Evolutionary conservation across 1,140 invertebrate species (phyloP).

Genomic region (Drosophila mauritiana): DNA sequence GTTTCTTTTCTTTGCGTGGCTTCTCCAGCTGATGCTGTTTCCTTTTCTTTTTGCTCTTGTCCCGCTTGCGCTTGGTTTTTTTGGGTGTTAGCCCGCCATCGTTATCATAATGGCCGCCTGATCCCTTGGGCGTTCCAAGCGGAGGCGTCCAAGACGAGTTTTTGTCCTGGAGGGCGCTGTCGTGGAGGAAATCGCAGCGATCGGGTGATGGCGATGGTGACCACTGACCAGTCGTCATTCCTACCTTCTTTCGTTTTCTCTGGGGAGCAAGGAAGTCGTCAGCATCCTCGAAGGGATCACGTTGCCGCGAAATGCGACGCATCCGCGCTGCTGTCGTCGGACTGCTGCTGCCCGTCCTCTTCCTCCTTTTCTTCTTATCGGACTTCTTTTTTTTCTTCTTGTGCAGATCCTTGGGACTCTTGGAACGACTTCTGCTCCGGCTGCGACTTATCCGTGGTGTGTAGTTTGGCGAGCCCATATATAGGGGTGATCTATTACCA

Average conservation of each 20-base stretch:
- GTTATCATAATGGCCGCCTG: constrained; percentile 45
- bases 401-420: constrained; percentile 47
- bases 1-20: constrained; percentile 87
- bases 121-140: constrained; percentile 84
- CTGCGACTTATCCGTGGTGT: constrained; percentile 70
- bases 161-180: constrained; percentile 45
- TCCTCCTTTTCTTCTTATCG: constrained; percentile 74
- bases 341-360: constrained; percentile 60
- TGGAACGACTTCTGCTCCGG: constrained; percentile 55
- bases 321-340: constrained; percentile 48
- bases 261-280: constrained; percentile 64
- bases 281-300: constrained; percentile 68
- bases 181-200: constrained; percentile 37
- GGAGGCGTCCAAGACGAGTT: constrained; percentile 79
- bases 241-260: constrained; percentile 54
- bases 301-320: constrained; percentile 68
- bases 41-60: constrained; percentile 81
- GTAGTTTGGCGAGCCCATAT: constrained; percentile 62
- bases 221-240: constrained; percentile 41
- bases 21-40: constrained; percentile 83
- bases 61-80: constrained; percentile 80
- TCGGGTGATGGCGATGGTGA: constrained; percentile 72
- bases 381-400: constrained; percentile 77
- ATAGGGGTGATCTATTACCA: constrained; percentile 39
- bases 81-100: constrained; percentile 62